Percentiles rank a stretch among this genome's conserved stretches.
phyloP scores from a whole-genome alignment of 2,888 invertebrate genomes.

The Marronus borbonicus region DNA sequence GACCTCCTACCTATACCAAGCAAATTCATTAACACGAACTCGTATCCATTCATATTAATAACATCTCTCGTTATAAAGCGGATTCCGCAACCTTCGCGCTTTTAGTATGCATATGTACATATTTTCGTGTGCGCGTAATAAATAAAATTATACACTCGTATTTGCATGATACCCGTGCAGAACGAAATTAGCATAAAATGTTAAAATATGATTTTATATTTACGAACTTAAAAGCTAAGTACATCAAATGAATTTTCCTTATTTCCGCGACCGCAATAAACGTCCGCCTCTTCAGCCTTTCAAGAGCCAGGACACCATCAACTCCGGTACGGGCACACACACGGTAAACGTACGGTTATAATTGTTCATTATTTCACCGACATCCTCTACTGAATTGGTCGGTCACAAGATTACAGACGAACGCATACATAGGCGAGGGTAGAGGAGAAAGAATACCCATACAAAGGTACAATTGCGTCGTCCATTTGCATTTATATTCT shows the following conservation, averaged over 20 bases:
- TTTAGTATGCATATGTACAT: neutral
- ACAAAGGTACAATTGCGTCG: conserved; percentile 69
- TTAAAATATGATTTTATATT: conserved; percentile 34
- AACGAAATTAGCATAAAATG: conserved; percentile 39
- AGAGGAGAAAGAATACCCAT: conserved; percentile 66
- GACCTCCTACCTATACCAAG: neutral
- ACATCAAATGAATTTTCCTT: conserved; percentile 37
- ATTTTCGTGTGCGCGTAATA: conserved; percentile 15
- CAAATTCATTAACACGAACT: conserved; percentile 1
- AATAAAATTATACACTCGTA: conserved; percentile 29
- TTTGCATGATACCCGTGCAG: neutral
- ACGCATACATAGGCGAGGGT: conserved; percentile 56
- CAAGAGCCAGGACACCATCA: conserved; percentile 14
- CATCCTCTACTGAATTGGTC: conserved; percentile 63
- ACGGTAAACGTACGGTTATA: conserved; percentile 62
- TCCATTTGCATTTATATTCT: conserved; percentile 71
- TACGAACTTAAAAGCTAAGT: conserved; percentile 30
- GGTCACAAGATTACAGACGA: conserved; percentile 66
- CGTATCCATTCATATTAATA: conserved; percentile 8
- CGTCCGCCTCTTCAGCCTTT: conserved; percentile 44
- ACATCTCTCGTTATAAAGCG: neutral
- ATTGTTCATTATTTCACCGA: conserved; percentile 71
- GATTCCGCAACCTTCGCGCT: neutral
- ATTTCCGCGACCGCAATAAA: conserved; percentile 41
- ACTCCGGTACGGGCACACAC: conserved; percentile 49